These are phyloP conservation scores for Leucopsar rothschildi DNA, from an alignment of 2,113 vertebrate species.

Conservation along the genomic window DNA sequence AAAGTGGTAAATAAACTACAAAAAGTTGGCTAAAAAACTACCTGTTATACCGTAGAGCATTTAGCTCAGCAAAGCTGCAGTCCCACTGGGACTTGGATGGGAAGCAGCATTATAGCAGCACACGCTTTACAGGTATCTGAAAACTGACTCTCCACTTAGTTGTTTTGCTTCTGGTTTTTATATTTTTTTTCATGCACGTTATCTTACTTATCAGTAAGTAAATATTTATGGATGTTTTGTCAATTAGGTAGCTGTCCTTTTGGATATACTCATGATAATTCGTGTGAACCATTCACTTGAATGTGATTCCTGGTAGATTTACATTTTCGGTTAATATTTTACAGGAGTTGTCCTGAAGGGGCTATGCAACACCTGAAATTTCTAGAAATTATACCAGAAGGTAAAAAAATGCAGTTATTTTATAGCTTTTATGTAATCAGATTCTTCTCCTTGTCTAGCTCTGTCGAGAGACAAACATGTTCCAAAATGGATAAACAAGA, in stretches of 20 bases:
- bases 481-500: neutral
- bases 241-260: neutral
- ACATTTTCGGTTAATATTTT: neutral
- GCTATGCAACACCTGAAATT: neutral
- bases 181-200: neutral
- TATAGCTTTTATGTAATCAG: neutral
- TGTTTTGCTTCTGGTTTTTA: neutral
- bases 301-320: neutral
- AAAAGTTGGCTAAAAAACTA: neutral
- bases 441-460: neutral
- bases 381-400: neutral
- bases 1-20: neutral
- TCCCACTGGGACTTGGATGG: neutral
- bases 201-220: neutral
- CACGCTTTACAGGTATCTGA: neutral
- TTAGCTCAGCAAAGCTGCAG: neutral
- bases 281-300: accelerated
- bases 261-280: neutral
- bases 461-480: neutral
- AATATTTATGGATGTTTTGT: conserved; percentile 28
- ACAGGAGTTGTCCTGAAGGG: neutral
- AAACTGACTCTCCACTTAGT: neutral
- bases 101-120: neutral
- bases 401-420: neutral
- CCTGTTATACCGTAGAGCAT: neutral